Evolutionary conservation across 2,797 vertebrate species (phyloP).

Genomic region (Dermochelys coriacea): DNA sequence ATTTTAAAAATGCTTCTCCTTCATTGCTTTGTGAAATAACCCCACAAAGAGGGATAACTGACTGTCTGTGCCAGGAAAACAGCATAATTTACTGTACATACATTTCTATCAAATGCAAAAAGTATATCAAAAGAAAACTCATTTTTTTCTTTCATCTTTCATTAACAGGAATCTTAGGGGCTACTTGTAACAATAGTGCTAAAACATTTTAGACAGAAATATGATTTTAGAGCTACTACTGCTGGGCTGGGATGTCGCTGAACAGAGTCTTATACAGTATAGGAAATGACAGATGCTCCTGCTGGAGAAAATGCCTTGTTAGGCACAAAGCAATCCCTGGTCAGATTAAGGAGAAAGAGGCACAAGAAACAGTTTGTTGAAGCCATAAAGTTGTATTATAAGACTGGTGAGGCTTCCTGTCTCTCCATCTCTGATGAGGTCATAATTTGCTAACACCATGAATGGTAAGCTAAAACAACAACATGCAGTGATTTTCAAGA

Average conservation of each 20-base stretch:
- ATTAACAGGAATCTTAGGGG: accelerated
- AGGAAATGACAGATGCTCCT: too few relatives aligned
- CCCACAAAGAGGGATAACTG: not conserved
- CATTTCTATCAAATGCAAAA: not conserved
- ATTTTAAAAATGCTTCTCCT: not conserved
- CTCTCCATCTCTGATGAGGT: too few relatives aligned
- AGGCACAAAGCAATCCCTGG: too few relatives aligned
- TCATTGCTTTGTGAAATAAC: accelerated
- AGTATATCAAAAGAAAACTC: accelerated
- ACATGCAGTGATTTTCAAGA: not conserved
- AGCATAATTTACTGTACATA: not conserved
- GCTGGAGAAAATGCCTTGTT: too few relatives aligned
- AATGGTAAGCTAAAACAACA: not conserved
- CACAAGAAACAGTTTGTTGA: too few relatives aligned
- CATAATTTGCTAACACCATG: not conserved
- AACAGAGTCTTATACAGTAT: not conserved
- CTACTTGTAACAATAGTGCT: not conserved
- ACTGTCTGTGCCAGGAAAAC: accelerated
- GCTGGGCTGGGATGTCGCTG: not conserved
- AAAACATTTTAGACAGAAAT: not conserved
- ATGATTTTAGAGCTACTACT: not conserved
- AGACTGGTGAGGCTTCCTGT: too few relatives aligned
- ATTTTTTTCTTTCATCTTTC: not conserved
- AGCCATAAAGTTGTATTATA: too few relatives aligned
- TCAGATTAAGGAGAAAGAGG: too few relatives aligned